These are phyloP conservation scores for Halcyon chelicuti DNA, from an alignment of 2,797 vertebrate species.

Conservation along the genomic window DNA sequence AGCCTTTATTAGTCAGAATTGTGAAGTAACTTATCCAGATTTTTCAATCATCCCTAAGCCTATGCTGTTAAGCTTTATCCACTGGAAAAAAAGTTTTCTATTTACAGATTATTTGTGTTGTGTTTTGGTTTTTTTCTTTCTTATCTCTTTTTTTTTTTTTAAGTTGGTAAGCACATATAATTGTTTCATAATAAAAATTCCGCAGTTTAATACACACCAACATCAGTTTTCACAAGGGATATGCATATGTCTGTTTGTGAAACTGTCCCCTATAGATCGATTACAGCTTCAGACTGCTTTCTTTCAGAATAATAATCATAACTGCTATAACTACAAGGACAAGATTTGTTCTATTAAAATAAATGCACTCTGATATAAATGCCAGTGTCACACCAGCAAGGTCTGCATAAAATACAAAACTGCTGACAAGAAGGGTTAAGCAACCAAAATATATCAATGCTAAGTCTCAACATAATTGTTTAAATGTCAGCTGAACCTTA, in stretches of 20 bases:
- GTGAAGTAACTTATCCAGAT: background rate
- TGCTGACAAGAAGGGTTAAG: constrained; percentile 67
- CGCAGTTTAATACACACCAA: background rate
- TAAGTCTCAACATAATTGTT: constrained; percentile 60
- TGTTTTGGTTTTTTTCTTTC: background rate
- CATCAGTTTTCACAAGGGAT: background rate
- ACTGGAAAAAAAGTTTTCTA: background rate
- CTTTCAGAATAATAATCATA: background rate
- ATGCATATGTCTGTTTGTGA: background rate
- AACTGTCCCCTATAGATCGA: background rate
- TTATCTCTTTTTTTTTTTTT: background rate
- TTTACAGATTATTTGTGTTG: background rate
- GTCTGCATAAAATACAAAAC: constrained; percentile 48
- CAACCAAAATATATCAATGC: constrained; percentile 50
- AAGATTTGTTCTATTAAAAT: constrained; percentile 22
- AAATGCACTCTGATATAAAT: constrained; percentile 33
- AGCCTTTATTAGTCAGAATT: background rate
- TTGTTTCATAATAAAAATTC: background rate
- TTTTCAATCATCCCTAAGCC: background rate
- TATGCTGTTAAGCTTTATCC: background rate
- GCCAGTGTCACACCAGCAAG: background rate
- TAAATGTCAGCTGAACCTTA: constrained; percentile 67
- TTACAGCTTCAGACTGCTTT: background rate
- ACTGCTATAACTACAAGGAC: background rate
- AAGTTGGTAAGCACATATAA: background rate